phyloP scores from a whole-genome alignment of 2,888 invertebrate species.

The Lithophane semibrunnea region DNA sequence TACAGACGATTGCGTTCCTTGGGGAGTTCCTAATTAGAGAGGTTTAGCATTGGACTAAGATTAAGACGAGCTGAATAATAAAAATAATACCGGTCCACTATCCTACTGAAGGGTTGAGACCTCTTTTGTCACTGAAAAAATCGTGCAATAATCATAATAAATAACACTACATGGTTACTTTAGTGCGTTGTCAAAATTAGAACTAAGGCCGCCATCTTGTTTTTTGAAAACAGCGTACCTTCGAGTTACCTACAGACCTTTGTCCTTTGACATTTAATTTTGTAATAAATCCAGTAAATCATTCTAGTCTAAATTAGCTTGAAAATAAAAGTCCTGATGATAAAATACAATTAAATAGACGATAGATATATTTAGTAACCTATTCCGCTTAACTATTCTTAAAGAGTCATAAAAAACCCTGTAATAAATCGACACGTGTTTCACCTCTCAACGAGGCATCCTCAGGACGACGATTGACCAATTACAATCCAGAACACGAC shows the following conservation, averaged over 20 bases:
- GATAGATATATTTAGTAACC: no score
- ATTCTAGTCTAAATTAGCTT: neutral
- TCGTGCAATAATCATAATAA: neutral
- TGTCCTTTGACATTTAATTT: neutral
- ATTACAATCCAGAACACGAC: no score
- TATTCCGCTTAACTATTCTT: no score
- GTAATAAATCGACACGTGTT: no score
- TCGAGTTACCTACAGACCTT: neutral
- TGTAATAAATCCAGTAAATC: neutral
- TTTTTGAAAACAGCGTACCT: neutral
- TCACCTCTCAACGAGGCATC: no score
- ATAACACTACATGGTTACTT: neutral
- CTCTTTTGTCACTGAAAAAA: neutral
- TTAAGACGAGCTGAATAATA: slow-evolving; percentile 16
- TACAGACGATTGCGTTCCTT: slow-evolving; percentile 25
- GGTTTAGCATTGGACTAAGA: slow-evolving; percentile 1
- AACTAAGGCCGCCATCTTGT: neutral
- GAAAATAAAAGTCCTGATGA: neutral
- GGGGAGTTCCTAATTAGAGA: slow-evolving; percentile 28
- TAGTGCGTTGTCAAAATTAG: neutral
- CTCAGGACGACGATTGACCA: no score
- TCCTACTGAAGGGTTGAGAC: neutral
- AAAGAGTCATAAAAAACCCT: no score
- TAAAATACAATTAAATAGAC: neutral
- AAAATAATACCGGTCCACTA: neutral